These are phyloP conservation scores for Sakesphorus luctuosus DNA, from an alignment of 2,113 vertebrate species.

Conservation along the genomic window DNA sequence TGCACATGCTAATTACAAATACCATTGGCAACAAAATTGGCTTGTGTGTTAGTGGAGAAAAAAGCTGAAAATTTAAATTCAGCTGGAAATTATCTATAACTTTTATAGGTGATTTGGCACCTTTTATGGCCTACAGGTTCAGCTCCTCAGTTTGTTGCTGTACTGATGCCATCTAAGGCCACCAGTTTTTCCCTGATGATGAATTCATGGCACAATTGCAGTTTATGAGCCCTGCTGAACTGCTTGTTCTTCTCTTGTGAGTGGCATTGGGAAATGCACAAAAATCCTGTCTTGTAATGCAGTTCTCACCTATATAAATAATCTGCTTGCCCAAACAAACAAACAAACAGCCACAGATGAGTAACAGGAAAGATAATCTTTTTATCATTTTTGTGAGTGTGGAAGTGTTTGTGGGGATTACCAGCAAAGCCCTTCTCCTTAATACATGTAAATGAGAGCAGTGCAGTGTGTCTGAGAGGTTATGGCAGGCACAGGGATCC, in stretches of 20 bases:
- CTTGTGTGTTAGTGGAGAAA: not conserved
- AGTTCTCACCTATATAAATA: not conserved
- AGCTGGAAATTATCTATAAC: not conserved
- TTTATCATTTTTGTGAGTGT: not conserved
- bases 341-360: not conserved
- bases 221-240: not conserved
- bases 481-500: not conserved
- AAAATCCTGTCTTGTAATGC: not conserved
- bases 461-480: not conserved
- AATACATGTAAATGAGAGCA: not conserved
- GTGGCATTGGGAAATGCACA: not conserved
- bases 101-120: not conserved
- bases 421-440: not conserved
- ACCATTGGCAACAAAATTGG: not conserved
- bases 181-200: not conserved
- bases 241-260: not conserved
- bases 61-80: not conserved
- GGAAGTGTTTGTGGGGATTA: not conserved
- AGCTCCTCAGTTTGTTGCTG: not conserved
- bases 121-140: not conserved
- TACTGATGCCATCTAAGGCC: not conserved
- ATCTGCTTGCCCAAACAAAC: not conserved
- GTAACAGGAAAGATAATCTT: not conserved
- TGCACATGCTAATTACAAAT: not conserved
- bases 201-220: not conserved